Evolutionary conservation across 2,113 vertebrate species (phyloP).

Genomic region (human): GRCh38 chr18:36641001-36641500

Average conservation of each 20-base stretch:
- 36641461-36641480: neutral
- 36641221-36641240: neutral
- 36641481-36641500: neutral
- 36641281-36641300: neutral
- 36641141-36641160: neutral
- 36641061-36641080: neutral
- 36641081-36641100: neutral
- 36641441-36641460: neutral
- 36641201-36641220: neutral
- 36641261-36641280: neutral
- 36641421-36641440: neutral
- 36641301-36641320: neutral
- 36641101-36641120: neutral
- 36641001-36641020: neutral
- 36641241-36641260: neutral
- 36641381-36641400: neutral
- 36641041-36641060: neutral
- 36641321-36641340: neutral
- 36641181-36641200: neutral
- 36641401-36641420: neutral
- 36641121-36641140: neutral
- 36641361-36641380: neutral
- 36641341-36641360: neutral
- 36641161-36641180: neutral
- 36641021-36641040: neutral